Conservation (phyloP, 2,113 vertebrate species). For the Anarrhichthys ocellatus region DNA sequence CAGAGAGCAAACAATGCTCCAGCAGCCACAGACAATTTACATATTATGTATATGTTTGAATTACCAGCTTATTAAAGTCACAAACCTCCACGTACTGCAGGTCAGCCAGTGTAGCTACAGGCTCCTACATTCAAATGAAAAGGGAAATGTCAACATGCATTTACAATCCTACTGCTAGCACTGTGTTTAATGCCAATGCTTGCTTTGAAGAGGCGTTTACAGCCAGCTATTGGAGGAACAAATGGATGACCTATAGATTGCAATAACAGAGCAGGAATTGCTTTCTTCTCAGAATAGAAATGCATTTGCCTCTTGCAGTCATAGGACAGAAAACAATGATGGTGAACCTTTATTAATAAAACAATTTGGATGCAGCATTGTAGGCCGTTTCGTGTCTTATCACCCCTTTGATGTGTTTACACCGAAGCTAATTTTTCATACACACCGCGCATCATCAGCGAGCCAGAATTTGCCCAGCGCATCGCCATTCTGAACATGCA, state of each 20-base stretch:
- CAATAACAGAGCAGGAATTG: constrained; percentile 48
- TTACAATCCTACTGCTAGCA: constrained; percentile 66
- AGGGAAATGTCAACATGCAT: constrained; percentile 77
- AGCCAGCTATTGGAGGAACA: constrained; percentile 29
- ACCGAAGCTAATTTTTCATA: constrained; percentile 9
- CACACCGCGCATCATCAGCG: not conserved
- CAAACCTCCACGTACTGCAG: constrained; percentile 67
- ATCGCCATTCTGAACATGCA: constrained; percentile 54
- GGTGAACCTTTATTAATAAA: constrained; percentile 20
- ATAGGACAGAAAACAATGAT: not conserved
- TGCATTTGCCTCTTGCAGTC: constrained; percentile 18
- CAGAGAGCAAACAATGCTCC: constrained; percentile 40
- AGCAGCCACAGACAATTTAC: constrained; percentile 54
- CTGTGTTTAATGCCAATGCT: constrained; percentile 58
- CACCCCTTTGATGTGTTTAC: constrained; percentile 21
- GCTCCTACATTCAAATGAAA: constrained; percentile 62
- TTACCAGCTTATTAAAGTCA: constrained; percentile 84
- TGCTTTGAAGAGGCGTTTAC: constrained; percentile 58
- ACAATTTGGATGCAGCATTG: not conserved
- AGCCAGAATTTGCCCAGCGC: constrained; percentile 1
- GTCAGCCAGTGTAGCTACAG: constrained; percentile 63
- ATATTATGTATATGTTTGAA: constrained; percentile 73
- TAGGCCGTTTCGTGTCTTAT: not conserved
- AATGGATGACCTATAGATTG: constrained; percentile 51
- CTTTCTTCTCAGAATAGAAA: constrained; percentile 41